A percentile compares a stretch with the other conserved stretches of the same genome.
phyloP scores from a whole-genome alignment of 2,888 invertebrate genomes.

The Drosophila cognata region DNA sequence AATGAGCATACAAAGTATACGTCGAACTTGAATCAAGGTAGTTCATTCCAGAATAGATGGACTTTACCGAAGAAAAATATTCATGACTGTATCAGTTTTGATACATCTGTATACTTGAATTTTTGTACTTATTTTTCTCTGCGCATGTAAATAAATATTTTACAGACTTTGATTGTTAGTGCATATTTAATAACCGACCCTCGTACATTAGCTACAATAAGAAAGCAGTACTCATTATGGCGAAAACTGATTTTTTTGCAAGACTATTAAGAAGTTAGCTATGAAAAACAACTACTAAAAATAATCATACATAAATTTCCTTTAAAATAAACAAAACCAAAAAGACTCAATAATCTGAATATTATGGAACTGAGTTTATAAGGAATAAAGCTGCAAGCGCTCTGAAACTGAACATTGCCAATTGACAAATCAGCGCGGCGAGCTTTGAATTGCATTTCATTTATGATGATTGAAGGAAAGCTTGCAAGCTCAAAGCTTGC shows the following conservation, averaged over 20 bases:
- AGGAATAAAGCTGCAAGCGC: neutral
- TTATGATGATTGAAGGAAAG: neutral
- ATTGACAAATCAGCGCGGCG: neutral
- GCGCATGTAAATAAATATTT: neutral
- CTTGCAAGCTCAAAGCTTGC: constrained; percentile 8
- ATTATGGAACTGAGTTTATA: neutral
- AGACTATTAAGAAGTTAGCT: constrained; percentile 20
- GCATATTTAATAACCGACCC: constrained; percentile 8
- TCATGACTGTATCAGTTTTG: neutral
- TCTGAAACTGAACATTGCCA: neutral
- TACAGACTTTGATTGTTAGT: neutral
- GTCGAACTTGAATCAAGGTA: neutral
- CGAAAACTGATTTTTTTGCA: constrained; percentile 10
- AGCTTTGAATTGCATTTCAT: constrained; percentile 1
- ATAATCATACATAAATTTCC: constrained; percentile 54
- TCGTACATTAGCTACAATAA: constrained; percentile 11
- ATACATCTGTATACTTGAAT: neutral
- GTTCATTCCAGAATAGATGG: neutral
- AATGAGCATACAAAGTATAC: neutral
- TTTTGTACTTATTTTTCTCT: neutral
- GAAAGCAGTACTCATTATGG: constrained; percentile 5
- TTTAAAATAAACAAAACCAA: constrained; percentile 57
- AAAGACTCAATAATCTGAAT: constrained; percentile 43
- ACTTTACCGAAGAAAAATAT: neutral
- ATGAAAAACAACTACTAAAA: constrained; percentile 27